Evolutionary conservation across 2,888 invertebrate species (phyloP).

Genomic region (Nomada flava): DNA sequence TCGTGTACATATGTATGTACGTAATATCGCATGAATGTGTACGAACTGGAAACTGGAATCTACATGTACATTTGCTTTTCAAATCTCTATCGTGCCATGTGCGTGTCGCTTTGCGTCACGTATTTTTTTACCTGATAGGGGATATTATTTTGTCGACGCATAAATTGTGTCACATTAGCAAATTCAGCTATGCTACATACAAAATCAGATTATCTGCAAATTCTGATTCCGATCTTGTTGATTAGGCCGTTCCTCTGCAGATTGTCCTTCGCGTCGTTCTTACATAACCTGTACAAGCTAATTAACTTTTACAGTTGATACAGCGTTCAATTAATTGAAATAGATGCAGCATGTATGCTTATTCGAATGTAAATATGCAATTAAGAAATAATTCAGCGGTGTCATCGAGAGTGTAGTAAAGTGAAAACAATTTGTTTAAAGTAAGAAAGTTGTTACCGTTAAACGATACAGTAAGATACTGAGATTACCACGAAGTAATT

Average conservation of each 20-base stretch:
- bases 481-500: neutral
- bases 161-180: constrained; percentile 12
- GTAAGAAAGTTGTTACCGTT: neutral
- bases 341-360: too few relatives aligned
- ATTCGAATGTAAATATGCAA: neutral
- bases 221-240: constrained; percentile 31
- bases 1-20: neutral
- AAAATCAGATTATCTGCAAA: constrained; percentile 34
- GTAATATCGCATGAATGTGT: neutral
- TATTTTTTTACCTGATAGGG: constrained; percentile 9
- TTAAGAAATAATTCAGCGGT: constrained; percentile 7
- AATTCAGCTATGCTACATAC: neutral
- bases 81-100: constrained; percentile 35
- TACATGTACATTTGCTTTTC: constrained; percentile 4
- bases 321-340: neutral
- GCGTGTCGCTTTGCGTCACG: constrained; percentile 31
- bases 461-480: neutral
- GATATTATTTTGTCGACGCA: constrained; percentile 45
- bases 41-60: constrained; percentile 21
- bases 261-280: constrained; percentile 37
- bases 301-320: constrained; percentile 32
- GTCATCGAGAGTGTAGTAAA: neutral
- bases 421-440: neutral
- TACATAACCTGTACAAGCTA: constrained; percentile 50
- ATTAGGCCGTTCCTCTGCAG: constrained; percentile 44